A percentile compares a stretch with the other conserved stretches of the same genome.
phyloP scores from a whole-genome alignment of 2,113 vertebrate genomes.

The Turnix velox region DNA sequence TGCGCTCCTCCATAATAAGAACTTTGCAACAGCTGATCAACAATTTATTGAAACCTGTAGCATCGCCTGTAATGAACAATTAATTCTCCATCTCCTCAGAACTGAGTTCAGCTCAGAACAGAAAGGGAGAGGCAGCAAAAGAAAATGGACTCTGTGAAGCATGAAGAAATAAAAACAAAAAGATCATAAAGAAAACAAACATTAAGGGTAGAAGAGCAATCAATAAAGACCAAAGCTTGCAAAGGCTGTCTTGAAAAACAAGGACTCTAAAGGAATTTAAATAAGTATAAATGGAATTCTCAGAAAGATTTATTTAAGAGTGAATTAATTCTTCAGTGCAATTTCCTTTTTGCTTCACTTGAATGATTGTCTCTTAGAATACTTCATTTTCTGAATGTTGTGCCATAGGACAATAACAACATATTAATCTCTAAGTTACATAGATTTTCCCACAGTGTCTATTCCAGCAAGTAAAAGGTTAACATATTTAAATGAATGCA shows the following conservation, averaged over 20 bases:
- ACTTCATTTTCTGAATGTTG: background rate
- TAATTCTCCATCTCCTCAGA: conserved; percentile 21
- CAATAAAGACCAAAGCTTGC: conserved; percentile 42
- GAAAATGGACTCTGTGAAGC: conserved; percentile 55
- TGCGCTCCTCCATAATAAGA: background rate
- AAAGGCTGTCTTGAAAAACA: conserved; percentile 33
- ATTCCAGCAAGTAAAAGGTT: conserved; percentile 22
- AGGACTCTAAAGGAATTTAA: conserved; percentile 34
- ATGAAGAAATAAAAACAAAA: conserved; percentile 57
- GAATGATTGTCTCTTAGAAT: background rate
- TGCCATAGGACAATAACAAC: background rate
- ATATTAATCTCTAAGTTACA: background rate
- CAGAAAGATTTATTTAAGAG: conserved; percentile 14
- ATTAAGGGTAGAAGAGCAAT: conserved; percentile 27
- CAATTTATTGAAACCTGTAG: conserved; percentile 34
- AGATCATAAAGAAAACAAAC: conserved; percentile 53
- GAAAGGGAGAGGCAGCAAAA: conserved; percentile 7
- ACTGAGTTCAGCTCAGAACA: conserved; percentile 3
- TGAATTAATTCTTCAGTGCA: background rate
- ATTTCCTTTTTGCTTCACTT: conserved; percentile 1
- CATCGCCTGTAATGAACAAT: conserved; percentile 39
- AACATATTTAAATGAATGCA: conserved; percentile 8
- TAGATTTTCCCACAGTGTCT: background rate
- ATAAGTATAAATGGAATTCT: conserved; percentile 36
- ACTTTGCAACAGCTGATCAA: conserved; percentile 8